Conservation (phyloP, 1,140 invertebrate species). For the Oncopodura yosiiana region DNA sequence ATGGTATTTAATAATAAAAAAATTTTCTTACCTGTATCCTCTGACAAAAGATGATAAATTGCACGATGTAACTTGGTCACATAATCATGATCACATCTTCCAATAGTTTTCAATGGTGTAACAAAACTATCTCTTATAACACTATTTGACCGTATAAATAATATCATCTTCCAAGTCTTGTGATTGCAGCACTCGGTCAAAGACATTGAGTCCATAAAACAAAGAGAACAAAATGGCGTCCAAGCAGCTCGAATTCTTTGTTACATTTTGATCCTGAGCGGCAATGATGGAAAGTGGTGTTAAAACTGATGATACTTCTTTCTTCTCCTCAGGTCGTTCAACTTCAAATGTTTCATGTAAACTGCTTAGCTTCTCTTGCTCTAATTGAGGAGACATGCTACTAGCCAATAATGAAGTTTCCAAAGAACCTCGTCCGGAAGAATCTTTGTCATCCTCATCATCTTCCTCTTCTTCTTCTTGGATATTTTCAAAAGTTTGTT, state of each 20-base stretch:
- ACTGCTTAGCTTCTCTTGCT: too few species aligned
- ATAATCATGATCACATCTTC: slow-evolving; percentile 1
- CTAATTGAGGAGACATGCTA: too few species aligned
- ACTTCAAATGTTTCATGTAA: too few species aligned
- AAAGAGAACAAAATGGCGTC: slow-evolving; percentile 9
- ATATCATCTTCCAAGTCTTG: slow-evolving; percentile 1
- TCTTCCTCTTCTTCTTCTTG: too few species aligned
- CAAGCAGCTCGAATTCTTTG: slow-evolving; percentile 7
- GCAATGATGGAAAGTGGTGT: too few species aligned
- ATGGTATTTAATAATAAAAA: not conserved
- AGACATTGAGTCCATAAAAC: slow-evolving; percentile 11
- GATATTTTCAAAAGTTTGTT: too few species aligned
- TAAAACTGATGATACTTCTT: too few species aligned
- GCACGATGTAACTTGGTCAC: not conserved
- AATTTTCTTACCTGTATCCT: slow-evolving; percentile 2
- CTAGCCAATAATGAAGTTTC: too few species aligned
- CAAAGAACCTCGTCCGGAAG: too few species aligned
- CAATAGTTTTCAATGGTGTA: slow-evolving; percentile 1
- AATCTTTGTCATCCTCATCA: too few species aligned
- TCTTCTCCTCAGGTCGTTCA: too few species aligned
- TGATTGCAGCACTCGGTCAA: slow-evolving; percentile 7
- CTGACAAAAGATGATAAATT: slow-evolving; percentile 14
- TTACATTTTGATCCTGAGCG: not conserved
- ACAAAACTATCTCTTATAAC: slow-evolving; percentile 9
- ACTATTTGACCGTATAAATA: slow-evolving; percentile 1